Evolutionary conservation across 2,888 invertebrate genomes (phyloP).

Genomic region (Drosophila paracracens): DNA sequence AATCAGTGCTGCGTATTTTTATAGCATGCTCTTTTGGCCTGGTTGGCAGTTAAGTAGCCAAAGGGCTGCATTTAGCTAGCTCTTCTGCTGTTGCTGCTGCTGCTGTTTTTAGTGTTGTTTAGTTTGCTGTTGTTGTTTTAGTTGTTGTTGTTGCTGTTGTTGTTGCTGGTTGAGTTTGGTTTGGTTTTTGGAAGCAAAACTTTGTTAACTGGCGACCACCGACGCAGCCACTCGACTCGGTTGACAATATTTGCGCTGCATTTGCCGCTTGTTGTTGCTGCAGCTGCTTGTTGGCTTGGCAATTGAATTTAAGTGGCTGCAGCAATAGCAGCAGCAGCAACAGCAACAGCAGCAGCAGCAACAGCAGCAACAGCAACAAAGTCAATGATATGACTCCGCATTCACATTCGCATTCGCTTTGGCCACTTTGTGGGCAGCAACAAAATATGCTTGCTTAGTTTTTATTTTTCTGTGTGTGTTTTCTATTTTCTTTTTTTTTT

Average conservation of each 20-base stretch:
- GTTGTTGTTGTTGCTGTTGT: constrained; percentile 24
- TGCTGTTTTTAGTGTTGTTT: constrained; percentile 23
- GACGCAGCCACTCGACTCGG: constrained; percentile 37
- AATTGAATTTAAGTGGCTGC: constrained; percentile 77
- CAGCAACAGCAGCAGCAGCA: constrained; percentile 39
- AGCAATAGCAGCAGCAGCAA: constrained; percentile 6
- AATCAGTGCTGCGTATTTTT: constrained; percentile 55
- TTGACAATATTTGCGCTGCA: constrained; percentile 74
- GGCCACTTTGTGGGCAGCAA: constrained; percentile 74
- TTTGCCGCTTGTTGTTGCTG: constrained; percentile 47
- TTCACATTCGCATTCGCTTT: constrained; percentile 50
- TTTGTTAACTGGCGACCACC: constrained; percentile 73
- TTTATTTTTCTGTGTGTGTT: constrained; percentile 25
- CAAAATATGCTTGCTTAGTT: constrained; percentile 68
- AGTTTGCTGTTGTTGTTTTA: background rate
- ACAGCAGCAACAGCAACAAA: constrained; percentile 47
- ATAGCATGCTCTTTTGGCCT: constrained; percentile 57
- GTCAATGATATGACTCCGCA: constrained; percentile 54
- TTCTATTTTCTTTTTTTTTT: background rate
- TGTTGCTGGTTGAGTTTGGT: constrained; percentile 39
- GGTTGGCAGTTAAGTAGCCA: constrained; percentile 72
- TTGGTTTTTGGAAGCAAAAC: constrained; percentile 54
- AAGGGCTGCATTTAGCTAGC: constrained; percentile 46
- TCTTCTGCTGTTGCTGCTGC: constrained; percentile 18
- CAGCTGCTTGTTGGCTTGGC: constrained; percentile 55